Percentiles rank a stretch among this genome's conserved stretches.
Conservation (phyloP, 2,888 invertebrate genomes). For the Drosophila rubida region DNA sequence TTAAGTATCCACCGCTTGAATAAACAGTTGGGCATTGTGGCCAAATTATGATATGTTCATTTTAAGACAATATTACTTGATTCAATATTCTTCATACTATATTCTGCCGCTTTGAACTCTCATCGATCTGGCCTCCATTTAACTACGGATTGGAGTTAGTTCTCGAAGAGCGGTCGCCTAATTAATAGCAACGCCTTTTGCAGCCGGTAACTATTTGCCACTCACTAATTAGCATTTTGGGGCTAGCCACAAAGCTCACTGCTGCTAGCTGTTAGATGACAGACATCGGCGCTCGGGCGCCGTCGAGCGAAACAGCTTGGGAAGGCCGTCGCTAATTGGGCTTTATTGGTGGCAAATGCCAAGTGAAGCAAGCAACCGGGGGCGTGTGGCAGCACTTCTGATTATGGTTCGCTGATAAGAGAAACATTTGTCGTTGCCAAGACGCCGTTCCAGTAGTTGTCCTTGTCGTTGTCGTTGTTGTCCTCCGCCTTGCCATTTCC, state of each 20-base stretch:
- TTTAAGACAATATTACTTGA: too few relatives aligned
- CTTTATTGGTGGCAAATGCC: conserved; percentile 75
- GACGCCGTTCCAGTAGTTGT: conserved; percentile 16
- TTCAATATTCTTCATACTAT: too few relatives aligned
- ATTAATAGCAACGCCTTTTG: conserved; percentile 50
- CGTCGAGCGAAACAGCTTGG: conserved; percentile 11
- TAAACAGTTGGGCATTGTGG: too few relatives aligned
- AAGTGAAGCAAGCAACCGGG: conserved; percentile 54
- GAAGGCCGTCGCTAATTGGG: conserved; percentile 60
- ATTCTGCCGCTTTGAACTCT: too few relatives aligned
- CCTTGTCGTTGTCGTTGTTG: not conserved
- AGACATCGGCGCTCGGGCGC: conserved; percentile 12
- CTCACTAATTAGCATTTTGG: conserved; percentile 75
- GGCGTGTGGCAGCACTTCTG: conserved; percentile 26
- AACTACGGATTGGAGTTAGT: too few relatives aligned
- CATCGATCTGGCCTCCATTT: too few relatives aligned
- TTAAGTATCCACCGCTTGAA: too few relatives aligned
- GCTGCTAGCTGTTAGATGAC: too few relatives aligned
- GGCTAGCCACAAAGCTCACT: conserved; percentile 49
- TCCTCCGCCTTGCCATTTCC: not conserved
- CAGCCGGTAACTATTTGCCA: conserved; percentile 66
- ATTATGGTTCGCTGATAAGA: conserved; percentile 58
- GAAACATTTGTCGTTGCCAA: conserved; percentile 59
- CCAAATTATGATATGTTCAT: too few relatives aligned
- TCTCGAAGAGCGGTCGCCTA: conserved; percentile 35